A percentile compares a stretch with the other conserved stretches of the same genome.
phyloP scores from a whole-genome alignment of 2,797 vertebrate genomes.

The Vireo griseus region DNA sequence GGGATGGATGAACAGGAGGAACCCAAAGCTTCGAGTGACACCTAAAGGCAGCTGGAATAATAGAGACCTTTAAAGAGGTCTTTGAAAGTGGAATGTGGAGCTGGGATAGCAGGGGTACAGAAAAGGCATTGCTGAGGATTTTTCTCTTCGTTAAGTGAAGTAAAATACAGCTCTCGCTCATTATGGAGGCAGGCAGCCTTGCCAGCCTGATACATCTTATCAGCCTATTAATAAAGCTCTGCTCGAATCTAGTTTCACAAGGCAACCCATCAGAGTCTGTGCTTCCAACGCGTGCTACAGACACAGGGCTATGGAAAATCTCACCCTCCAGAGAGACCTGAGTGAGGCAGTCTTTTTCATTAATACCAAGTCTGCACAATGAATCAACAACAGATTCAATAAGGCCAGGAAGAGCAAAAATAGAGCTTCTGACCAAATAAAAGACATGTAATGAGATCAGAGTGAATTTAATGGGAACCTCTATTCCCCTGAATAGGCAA shows the following conservation, averaged over 20 bases:
- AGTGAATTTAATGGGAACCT: constrained; percentile 52
- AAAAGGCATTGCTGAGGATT: constrained; percentile 52
- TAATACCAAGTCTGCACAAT: constrained; percentile 36
- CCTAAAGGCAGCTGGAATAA: constrained; percentile 63
- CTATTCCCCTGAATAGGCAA: constrained; percentile 47
- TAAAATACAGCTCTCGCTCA: constrained; percentile 42
- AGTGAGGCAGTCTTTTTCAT: constrained; percentile 43
- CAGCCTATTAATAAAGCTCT: constrained; percentile 65
- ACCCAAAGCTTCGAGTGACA: constrained; percentile 49
- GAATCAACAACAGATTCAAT: constrained; percentile 60
- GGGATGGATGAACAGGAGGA: constrained; percentile 14
- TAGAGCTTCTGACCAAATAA: constrained; percentile 56
- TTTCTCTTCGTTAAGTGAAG: constrained; percentile 61
- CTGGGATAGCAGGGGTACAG: constrained; percentile 9
- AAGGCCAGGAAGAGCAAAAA: constrained; percentile 62
- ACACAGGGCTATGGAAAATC: constrained; percentile 50
- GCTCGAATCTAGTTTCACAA: constrained; percentile 57
- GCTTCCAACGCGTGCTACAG: constrained; percentile 21
- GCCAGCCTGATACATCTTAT: constrained; percentile 57
- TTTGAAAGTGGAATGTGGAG: constrained; percentile 61
- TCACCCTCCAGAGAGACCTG: constrained; percentile 37
- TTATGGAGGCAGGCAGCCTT: constrained; percentile 59
- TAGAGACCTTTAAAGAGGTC: constrained; percentile 62
- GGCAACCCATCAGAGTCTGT: constrained; percentile 30
- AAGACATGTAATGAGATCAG: constrained; percentile 34